These are phyloP conservation scores for Napeogenes inachia DNA, from an alignment of 2,888 invertebrate species.

Conservation along the genomic window DNA sequence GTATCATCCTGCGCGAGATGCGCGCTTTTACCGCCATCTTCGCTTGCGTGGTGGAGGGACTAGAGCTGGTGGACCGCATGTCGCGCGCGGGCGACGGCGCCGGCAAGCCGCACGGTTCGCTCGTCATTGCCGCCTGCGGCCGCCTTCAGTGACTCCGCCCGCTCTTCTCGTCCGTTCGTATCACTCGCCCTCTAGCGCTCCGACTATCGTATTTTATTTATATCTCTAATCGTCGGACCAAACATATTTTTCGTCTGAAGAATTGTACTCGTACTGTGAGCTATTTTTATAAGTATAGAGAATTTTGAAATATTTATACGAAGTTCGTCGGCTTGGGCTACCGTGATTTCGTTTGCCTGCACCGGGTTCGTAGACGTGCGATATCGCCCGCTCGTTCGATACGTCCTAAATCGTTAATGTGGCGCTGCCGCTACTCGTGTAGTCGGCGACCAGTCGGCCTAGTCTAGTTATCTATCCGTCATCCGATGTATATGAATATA, in stretches of 20 bases:
- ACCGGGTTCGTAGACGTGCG: conserved; percentile 22
- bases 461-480: conserved; percentile 23
- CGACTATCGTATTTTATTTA: conserved; percentile 33
- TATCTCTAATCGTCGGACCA: conserved; percentile 34
- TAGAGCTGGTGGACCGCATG: conserved; percentile 87
- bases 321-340: conserved; percentile 41
- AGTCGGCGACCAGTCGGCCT: conserved; percentile 23
- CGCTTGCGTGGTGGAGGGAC: conserved; percentile 87
- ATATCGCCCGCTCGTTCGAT: conserved; percentile 18
- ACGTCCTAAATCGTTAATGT: conserved; percentile 15
- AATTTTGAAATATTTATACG: conserved; percentile 42
- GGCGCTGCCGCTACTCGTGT: conserved; percentile 21
- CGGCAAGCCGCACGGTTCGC: conserved; percentile 86
- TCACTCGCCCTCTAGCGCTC: conserved; percentile 12
- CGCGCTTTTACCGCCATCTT: conserved; percentile 90
- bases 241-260: conserved; percentile 36
- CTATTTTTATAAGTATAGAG: conserved; percentile 42
- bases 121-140: conserved; percentile 85
- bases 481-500: conserved; percentile 33
- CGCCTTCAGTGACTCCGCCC: conserved; percentile 74
- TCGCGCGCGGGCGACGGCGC: conserved; percentile 86
- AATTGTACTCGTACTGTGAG: conserved; percentile 31
- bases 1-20: conserved; percentile 88
- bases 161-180: conserved; percentile 5
- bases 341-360: conserved; percentile 26